phyloP scores from a whole-genome alignment of 2,888 invertebrate genomes.

The Brachylomia viminalis region DNA sequence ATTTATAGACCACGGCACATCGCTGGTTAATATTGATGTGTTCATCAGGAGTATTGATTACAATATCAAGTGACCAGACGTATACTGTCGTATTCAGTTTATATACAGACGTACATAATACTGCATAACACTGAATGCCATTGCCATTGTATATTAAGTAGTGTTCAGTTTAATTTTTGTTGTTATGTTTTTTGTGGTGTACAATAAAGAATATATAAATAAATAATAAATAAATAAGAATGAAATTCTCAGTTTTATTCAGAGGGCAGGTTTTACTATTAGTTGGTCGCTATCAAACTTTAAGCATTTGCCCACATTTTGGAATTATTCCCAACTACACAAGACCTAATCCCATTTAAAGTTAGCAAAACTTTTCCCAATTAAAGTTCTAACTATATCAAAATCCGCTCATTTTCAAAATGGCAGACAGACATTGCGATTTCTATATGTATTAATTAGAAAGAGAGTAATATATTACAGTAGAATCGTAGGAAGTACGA shows the following conservation, averaged over 20 bases:
- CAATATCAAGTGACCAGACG: constrained; percentile 2
- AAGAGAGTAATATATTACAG: constrained; percentile 19
- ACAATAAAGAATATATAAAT: too few relatives aligned
- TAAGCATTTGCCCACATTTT: constrained; percentile 19
- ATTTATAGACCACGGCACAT: constrained; percentile 34
- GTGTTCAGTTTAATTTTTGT: too few relatives aligned
- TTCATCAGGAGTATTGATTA: constrained; percentile 24
- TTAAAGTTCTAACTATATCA: constrained; percentile 24
- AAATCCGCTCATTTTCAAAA: constrained; percentile 25
- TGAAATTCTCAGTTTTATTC: constrained; percentile 6
- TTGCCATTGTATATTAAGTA: too few relatives aligned
- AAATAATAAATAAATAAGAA: too few relatives aligned
- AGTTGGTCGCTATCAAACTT: constrained; percentile 17
- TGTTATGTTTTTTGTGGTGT: too few relatives aligned
- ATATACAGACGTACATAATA: background rate
- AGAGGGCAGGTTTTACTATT: background rate
- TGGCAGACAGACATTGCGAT: background rate
- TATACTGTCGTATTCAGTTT: background rate
- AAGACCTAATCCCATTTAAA: constrained; percentile 28
- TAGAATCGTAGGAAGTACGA: constrained; percentile 38
- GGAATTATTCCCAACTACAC: constrained; percentile 24
- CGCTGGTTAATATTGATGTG: constrained; percentile 32
- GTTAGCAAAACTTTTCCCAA: constrained; percentile 19
- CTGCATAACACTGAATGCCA: background rate
- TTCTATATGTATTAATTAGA: background rate